Percentiles rank a stretch among this genome's conserved stretches.
Conservation (phyloP, 2,888 invertebrate species). For the Philaethria dido region DNA sequence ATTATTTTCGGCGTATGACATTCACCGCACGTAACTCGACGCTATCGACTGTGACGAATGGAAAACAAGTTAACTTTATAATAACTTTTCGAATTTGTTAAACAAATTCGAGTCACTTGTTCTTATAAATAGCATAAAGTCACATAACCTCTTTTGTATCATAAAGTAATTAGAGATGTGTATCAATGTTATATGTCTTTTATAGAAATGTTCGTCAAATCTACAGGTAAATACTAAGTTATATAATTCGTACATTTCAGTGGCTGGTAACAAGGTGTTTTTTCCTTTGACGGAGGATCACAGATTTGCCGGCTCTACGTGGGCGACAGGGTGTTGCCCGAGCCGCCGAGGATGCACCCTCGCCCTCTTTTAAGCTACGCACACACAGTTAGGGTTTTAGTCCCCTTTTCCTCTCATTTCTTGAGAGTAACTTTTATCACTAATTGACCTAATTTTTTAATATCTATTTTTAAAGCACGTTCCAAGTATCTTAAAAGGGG, state of each 20-base stretch:
- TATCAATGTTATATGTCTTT: neutral
- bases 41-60: constrained; percentile 61
- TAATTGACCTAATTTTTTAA: constrained; percentile 77
- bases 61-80: constrained; percentile 51
- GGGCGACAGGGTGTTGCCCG: constrained; percentile 53
- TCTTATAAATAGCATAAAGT: neutral
- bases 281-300: constrained; percentile 14
- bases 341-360: constrained; percentile 62
- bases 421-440: constrained; percentile 58
- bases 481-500: constrained; percentile 49
- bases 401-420: constrained; percentile 61
- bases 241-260: constrained; percentile 14
- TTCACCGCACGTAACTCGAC: constrained; percentile 64
- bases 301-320: constrained; percentile 38
- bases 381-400: constrained; percentile 57
- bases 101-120: neutral
- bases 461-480: constrained; percentile 52
- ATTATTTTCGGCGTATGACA: constrained; percentile 78
- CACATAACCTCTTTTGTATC: neutral
- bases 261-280: constrained; percentile 3
- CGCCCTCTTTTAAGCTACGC: constrained; percentile 65
- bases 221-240: constrained; percentile 57
- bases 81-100: constrained; percentile 3
- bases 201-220: constrained; percentile 43
- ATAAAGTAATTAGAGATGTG: neutral